Evolutionary conservation across 2,113 vertebrate species (phyloP), one percentile per base, ranked within the genome.

Genomic region (Pholis gunnellus): DNA sequence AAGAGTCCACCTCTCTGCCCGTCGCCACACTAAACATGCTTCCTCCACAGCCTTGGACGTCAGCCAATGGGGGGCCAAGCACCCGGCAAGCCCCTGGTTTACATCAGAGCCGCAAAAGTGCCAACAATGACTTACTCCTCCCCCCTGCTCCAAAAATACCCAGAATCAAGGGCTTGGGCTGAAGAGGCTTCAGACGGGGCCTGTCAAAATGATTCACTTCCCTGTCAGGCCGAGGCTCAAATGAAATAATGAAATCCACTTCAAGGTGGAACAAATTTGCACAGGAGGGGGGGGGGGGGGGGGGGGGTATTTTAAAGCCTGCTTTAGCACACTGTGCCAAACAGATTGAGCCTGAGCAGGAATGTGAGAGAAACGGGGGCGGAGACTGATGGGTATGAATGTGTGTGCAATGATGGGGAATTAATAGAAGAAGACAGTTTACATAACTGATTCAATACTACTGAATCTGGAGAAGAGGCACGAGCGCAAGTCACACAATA

Each of bases 161-260:
- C 92, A 72, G 83, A 95, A 93, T 94, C 92, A 90, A 92, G 93
- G 91, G 92, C 92, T 92, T 88, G 91, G 90, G 90, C 88, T 93
- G 89, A 92, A 93, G 94, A 93, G 88, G 82, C 91, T 95, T 93
- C 92, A 95, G 93, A 95, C 89, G 78, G 89, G 78, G 90, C 86
- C 93, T 95, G 94, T 95, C 95, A 95, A 93, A 94, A 92, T 95
- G 94, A 95, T 95, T 96, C 95, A 96, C 94, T 94, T 93, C 93
- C 93, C 93, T 94, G 95, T 94, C 94, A 95, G 92, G 81, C 89
- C 15, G 79, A 81, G 78, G 84, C 93, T 90, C 92, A 93, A 94
- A 95, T 95, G 90, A 95, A 95, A 95, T 94, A 94, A 96, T 95
- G 94, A 95, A 96, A 95, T 94, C 94, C 91, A 94, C 92, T 94